Conservation (phyloP, 37 sponge, comb jelly and placozoan species). For the Chondrilla cf. caribensis region DNA sequence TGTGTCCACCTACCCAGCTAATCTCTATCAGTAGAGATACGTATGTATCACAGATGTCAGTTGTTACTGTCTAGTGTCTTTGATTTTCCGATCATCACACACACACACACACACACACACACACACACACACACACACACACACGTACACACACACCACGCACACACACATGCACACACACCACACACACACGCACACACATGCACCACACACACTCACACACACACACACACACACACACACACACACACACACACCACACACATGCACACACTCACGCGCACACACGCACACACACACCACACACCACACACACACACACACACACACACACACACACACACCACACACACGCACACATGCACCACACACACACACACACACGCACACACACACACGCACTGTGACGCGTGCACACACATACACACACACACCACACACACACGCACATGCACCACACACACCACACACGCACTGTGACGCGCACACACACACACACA, state of each 20-base stretch:
- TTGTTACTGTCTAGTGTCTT: too few relatives aligned
- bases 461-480: too few relatives aligned
- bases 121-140: conserved; percentile 29
- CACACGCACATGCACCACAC: too few relatives aligned
- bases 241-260: conserved; percentile 40
- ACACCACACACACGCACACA: conserved; percentile 34
- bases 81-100: conserved; percentile 6
- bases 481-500: too few relatives aligned
- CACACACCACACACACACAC: conserved; percentile 1
- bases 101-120: neutral
- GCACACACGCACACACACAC: conserved; percentile 24
- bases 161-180: conserved; percentile 2
- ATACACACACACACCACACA: too few relatives aligned
- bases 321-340: conserved; percentile 24
- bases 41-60: neutral
- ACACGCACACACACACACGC: too few relatives aligned
- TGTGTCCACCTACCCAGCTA: too few relatives aligned
- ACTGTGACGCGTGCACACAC: too few relatives aligned
- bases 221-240: conserved; percentile 24
- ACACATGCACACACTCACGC: conserved; percentile 8
- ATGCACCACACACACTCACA: neutral
- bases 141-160: conserved; percentile 2
- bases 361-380: neutral
- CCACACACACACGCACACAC: conserved; percentile 23
- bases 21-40: too few relatives aligned